Evolutionary conservation across 2,888 invertebrate species (phyloP).

Genomic region (Heliconius charithonia): DNA sequence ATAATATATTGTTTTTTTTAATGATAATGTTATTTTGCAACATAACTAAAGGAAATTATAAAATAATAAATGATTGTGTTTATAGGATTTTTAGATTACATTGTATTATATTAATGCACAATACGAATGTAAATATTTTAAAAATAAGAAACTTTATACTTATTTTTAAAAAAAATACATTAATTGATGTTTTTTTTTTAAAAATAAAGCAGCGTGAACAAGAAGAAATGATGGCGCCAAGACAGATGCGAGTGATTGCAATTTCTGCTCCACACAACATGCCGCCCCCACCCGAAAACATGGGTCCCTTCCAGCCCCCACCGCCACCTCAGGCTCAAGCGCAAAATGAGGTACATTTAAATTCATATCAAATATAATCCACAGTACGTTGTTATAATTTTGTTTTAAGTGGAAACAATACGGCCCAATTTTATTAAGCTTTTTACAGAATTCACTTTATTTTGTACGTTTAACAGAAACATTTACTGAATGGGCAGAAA

Average conservation of each 20-base stretch:
- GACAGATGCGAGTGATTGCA: slow-evolving; percentile 80
- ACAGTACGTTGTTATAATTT: not conserved
- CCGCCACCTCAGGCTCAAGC: slow-evolving; percentile 66
- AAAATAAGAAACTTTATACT: not conserved
- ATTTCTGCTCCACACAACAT: slow-evolving; percentile 71
- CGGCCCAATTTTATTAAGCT: not conserved
- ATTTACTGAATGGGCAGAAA: too few relatives aligned
- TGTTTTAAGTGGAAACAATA: not conserved
- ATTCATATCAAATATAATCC: slow-evolving; percentile 7
- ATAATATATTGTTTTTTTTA: not conserved
- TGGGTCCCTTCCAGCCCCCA: slow-evolving; percentile 69
- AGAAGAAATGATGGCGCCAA: slow-evolving; percentile 69
- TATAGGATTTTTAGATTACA: not conserved
- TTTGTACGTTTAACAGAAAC: too few relatives aligned
- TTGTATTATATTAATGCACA: not conserved
- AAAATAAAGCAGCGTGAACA: slow-evolving; percentile 64
- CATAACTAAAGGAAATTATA: not conserved
- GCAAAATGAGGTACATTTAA: slow-evolving; percentile 65
- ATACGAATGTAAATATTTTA: too few relatives aligned
- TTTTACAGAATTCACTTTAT: too few relatives aligned
- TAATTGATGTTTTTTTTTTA: too few relatives aligned
- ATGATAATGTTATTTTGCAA: not conserved
- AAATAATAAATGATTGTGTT: not conserved
- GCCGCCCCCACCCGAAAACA: slow-evolving; percentile 65
- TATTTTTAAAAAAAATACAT: not conserved